Percentiles rank a stretch among this genome's conserved stretches.
These are phyloP conservation scores for Paedocypris sp. DNA, from an alignment of 2,113 vertebrate species.

Conservation along the genomic window DNA sequence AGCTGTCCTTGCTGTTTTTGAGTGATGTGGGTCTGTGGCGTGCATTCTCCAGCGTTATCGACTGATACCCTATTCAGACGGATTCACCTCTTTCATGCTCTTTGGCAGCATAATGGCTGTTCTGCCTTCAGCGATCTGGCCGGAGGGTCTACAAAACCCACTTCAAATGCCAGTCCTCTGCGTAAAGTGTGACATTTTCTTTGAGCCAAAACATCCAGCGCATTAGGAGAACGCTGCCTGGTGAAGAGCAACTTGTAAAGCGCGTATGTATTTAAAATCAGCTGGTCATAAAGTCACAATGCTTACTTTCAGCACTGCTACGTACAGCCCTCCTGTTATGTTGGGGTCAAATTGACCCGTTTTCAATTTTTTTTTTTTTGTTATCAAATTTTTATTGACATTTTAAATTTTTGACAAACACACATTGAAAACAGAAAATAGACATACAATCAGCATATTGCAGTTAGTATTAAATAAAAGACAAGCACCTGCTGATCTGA, in stretches of 20 bases:
- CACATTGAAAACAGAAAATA: no score
- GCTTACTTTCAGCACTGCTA: no score
- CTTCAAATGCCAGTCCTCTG: conserved; percentile 62
- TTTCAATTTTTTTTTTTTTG: no score
- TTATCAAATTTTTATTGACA: no score
- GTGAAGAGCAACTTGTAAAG: conserved; percentile 49
- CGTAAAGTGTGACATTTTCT: conserved; percentile 62
- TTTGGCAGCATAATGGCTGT: conserved; percentile 32
- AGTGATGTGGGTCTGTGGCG: conserved; percentile 32
- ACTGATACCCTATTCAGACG: conserved; percentile 34
- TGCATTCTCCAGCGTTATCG: conserved; percentile 27
- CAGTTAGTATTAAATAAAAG: no score
- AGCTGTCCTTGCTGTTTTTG: conserved; percentile 37
- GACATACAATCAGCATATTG: no score
- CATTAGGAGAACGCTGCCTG: conserved; percentile 46
- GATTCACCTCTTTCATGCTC: conserved; percentile 30
- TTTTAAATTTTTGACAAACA: no score
- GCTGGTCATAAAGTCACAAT: conserved; percentile 36
- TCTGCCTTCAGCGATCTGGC: conserved; percentile 39
- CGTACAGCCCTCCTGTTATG: no score
- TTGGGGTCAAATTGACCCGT: no score
- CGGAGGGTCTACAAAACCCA: conserved; percentile 40
- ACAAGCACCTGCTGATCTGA: no score
- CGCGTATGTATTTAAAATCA: conserved; percentile 37
- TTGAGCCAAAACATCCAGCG: conserved; percentile 47